Evolutionary conservation across 1,140 invertebrate genomes (phyloP).

Genomic region (Tetramorium parvispinum): DNA sequence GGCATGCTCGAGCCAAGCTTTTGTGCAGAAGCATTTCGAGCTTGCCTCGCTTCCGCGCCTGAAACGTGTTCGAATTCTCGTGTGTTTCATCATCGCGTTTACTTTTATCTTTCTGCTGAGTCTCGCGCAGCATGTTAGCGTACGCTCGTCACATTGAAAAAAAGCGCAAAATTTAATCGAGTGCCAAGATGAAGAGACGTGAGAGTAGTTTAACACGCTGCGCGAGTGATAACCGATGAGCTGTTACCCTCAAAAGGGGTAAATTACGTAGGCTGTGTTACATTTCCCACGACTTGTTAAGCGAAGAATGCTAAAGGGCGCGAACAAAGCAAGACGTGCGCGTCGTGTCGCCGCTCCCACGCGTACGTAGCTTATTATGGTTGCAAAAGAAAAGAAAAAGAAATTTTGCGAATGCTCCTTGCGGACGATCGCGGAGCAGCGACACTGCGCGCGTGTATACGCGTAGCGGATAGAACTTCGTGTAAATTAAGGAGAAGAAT

Average conservation of each 20-base stretch:
- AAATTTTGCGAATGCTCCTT: conserved; percentile 18
- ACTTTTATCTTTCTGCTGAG: conserved; percentile 72
- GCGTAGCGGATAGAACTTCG: conserved; percentile 63
- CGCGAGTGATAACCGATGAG: conserved; percentile 61
- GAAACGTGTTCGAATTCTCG: conserved; percentile 53
- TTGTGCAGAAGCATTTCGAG: not conserved
- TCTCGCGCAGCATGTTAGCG: conserved; percentile 51
- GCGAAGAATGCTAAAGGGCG: not conserved
- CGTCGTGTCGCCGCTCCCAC: not conserved
- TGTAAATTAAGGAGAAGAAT: conserved; percentile 22
- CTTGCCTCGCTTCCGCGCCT: conserved; percentile 36
- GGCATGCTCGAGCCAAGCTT: conserved; percentile 8
- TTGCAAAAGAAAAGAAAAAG: conserved; percentile 14
- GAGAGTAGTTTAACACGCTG: conserved; percentile 39
- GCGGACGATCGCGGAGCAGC: conserved; percentile 28
- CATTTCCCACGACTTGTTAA: conserved; percentile 74
- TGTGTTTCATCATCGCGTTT: conserved; percentile 55
- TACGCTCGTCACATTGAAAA: not conserved
- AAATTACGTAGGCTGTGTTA: conserved; percentile 80
- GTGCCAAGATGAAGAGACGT: not conserved
- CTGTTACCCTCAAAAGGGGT: conserved; percentile 74
- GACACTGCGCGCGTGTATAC: conserved; percentile 58
- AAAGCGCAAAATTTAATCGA: not conserved
- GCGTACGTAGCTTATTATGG: not conserved
- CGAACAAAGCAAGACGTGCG: conserved; percentile 1